phyloP scores from a whole-genome alignment of 2,113 vertebrate species.

The Sander lucioperca region DNA sequence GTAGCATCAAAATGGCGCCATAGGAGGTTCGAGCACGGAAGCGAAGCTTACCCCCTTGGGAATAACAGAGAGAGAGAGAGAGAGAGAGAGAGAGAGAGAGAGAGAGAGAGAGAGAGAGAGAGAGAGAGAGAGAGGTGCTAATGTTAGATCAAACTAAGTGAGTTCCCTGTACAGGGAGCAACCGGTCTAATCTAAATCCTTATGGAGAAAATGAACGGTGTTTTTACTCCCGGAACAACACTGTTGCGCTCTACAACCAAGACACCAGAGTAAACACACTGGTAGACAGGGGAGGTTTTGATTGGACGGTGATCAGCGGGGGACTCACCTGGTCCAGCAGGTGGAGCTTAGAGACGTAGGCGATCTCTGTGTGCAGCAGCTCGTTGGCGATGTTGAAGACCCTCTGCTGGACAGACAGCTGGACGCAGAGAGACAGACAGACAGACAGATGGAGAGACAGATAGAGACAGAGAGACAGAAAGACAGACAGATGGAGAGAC shows the following conservation, averaged over 20 bases:
- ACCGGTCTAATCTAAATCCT: too few relatives aligned
- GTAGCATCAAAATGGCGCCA: too few relatives aligned
- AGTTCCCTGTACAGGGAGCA: too few relatives aligned
- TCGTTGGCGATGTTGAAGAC: constrained; percentile 94
- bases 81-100: too few relatives aligned
- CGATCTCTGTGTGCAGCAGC: constrained; percentile 91
- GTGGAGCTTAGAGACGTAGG: constrained; percentile 92
- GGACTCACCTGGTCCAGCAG: constrained; percentile 88
- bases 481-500: not conserved
- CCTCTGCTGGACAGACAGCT: constrained; percentile 91
- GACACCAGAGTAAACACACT: not conserved
- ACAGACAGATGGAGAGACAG: not conserved
- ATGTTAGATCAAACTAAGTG: too few relatives aligned
- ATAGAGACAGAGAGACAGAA: not conserved
- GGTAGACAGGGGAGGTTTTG: not conserved
- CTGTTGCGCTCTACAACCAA: not conserved
- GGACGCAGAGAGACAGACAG: constrained; percentile 14
- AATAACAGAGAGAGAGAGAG: too few relatives aligned
- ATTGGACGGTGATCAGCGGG: not conserved
- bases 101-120: too few relatives aligned
- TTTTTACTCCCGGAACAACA: too few relatives aligned
- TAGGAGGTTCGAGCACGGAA: too few relatives aligned
- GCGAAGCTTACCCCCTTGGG: too few relatives aligned
- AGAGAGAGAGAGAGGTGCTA: too few relatives aligned
- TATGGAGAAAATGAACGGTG: too few relatives aligned